Evolutionary conservation across 2,888 invertebrate genomes (phyloP), one percentile per base, ranked within the genome.

Genomic region (Drosophila fulvimacula): DNA sequence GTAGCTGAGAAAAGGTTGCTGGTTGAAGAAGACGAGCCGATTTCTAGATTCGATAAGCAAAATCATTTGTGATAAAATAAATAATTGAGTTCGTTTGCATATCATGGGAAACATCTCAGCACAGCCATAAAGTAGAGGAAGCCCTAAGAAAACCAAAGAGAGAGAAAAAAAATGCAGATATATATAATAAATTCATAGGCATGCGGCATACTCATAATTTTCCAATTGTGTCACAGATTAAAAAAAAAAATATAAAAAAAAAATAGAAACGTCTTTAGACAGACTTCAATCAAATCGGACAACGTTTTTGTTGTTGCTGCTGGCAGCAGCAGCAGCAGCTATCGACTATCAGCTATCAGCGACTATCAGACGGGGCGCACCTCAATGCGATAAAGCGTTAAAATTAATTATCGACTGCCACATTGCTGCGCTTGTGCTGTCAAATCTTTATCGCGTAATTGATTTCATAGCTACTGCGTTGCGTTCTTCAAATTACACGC

Each of bases 11-110:
- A 89, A 76, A 79, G 82, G 80, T 78, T 57, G 73, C 74, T 68
- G 72, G 65, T 57, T 68, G 69, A 71, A 83, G 89, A 81, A 88
- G 83, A 83, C 73, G 78, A 74, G 65, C 73, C 86, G 85, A 85
- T 85, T 85, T 85, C 86, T 88, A 88, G 89, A 86, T 86, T 86
- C 72, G 90, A 86, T 89, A 86, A 86, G 90, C 89, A 69, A 89
- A 86, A 85, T 85, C 90, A 85, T 85, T 85, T 85, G 85, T 85
- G 82, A 90, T 90, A 90, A 89, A 89, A 89, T 90, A 90, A 90
- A 91, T 90, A 91, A 91, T 91, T 91, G 89, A 91, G 90, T 86
- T 90, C 89, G 89, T 91, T 90, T 90, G 90, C 90, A 90, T 90
- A 90, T 90, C 88, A 82, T 89, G 90, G 90, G 88, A 90, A 90